phyloP scores from a whole-genome alignment of 2,113 vertebrate genomes.

The Hemiprocne comata region DNA sequence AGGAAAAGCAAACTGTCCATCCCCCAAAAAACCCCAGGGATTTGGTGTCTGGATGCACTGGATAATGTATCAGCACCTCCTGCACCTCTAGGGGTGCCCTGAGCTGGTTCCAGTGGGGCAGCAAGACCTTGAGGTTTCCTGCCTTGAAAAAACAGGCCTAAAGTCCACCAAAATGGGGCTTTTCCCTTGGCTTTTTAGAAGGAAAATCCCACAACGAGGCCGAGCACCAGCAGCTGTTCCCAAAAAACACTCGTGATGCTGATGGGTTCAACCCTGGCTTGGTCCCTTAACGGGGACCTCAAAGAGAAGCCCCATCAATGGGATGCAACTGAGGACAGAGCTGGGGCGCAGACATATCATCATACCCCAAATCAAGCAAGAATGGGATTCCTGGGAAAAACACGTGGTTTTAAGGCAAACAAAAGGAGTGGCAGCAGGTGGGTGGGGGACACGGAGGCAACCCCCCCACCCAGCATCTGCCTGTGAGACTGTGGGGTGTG shows the following conservation, averaged over 20 bases:
- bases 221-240: not conserved
- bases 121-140: not conserved
- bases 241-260: fast-evolving
- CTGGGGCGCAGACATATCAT: fast-evolving
- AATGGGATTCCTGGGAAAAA: not conserved
- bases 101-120: not conserved
- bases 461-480: fast-evolving
- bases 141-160: not conserved
- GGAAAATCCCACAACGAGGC: fast-evolving
- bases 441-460: too few relatives aligned
- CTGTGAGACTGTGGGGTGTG: fast-evolving
- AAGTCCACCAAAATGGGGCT: not conserved
- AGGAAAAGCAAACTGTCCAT: not conserved
- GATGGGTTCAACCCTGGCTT: fast-evolving
- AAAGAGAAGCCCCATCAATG: not conserved
- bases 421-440: not conserved
- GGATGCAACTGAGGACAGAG: fast-evolving
- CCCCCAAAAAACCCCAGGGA: fast-evolving
- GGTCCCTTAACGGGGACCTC: not conserved
- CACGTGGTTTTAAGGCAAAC: fast-evolving
- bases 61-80: fast-evolving
- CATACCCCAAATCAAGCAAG: not conserved
- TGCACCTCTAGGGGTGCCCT: not conserved
- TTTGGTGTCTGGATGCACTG: fast-evolving
- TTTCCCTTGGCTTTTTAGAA: not conserved